Evolutionary conservation across 2,113 vertebrate genomes (phyloP), one percentile per base, ranked within the genome.

Genomic region (Nyctereutes procyonoides): DNA sequence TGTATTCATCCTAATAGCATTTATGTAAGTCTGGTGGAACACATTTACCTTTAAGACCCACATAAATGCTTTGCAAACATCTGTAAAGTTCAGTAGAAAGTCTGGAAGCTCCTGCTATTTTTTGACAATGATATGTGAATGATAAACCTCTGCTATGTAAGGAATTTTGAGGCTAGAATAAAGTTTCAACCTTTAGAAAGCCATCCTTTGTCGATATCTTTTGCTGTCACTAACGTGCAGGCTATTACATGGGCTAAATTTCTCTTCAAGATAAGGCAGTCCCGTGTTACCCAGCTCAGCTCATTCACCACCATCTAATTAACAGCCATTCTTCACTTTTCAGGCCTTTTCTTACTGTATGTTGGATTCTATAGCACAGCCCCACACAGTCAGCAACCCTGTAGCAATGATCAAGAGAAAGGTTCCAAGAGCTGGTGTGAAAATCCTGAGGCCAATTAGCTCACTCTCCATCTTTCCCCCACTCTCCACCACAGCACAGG

Each of bases 141-240:
- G 76, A 88, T 56, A 92, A 83, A 43, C 6, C 30, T 67, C 38
- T 86, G 28, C 48, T 96, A 65, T 38, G n/a, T 38, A 90, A 95
- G 58, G 38, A 88, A 88, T 15, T 76, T 53, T 88, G 53, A 96
- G 24, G 35, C 13, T 93, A 90, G 74, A 93, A 95, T 88, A 28
- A 95, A 97, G 43, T 87, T 53, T 92, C 92, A 60, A 43, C 76
- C 43, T 94, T 81, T 93, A 80, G 81, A 69, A 96, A 93, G 76
- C 16, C 28, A 38, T 73, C 3, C 48, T 87, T 73, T 74, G 63
- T 28, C 53, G 77, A 76, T 55, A 93, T 38, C 12, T 32, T 93
- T 92, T 87, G 81, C 92, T 96, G 80, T 85, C 81, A 53, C 43
- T 62, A 85, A 71, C 26, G 14, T n/a, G 20, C n/a, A 81, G 11